phyloP scores from a whole-genome alignment of 2,888 invertebrate genomes.

The Hypercompe scribonia region DNA sequence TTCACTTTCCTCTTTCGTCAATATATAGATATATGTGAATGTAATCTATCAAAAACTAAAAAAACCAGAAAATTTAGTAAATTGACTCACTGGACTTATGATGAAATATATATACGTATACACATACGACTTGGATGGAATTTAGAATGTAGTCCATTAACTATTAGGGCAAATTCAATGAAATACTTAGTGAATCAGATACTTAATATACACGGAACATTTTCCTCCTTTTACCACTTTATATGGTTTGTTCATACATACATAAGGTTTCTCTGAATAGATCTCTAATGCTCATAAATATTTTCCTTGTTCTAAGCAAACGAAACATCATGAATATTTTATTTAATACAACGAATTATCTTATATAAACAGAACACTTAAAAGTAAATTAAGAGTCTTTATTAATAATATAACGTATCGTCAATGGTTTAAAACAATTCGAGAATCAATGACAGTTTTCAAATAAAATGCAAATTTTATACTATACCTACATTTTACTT shows the following conservation, averaged over 20 bases:
- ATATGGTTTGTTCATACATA: background rate
- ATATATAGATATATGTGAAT: no score
- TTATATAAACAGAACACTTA: background rate
- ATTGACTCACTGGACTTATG: no score
- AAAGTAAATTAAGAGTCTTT: background rate
- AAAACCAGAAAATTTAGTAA: no score
- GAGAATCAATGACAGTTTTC: background rate
- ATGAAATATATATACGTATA: no score
- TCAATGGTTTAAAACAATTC: background rate
- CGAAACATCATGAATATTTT: background rate
- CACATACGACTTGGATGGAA: background rate
- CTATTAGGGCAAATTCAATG: background rate
- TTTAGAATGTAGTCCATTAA: background rate
- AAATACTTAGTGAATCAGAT: background rate
- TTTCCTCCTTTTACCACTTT: slow-evolving; percentile 30
- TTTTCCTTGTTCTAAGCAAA: slow-evolving; percentile 9
- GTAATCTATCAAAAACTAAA: no score
- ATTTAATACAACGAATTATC: background rate
- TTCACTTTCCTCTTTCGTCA: no score
- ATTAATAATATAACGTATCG: background rate
- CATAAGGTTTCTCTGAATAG: background rate
- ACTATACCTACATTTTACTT: no score
- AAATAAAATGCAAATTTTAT: no score
- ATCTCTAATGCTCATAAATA: slow-evolving; percentile 3
- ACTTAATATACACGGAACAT: background rate